A percentile compares a stretch with the other conserved stretches of the same genome.
Evolutionary conservation across 2,888 invertebrate genomes (phyloP).

Genomic region (Temnothorax ravouxi): DNA sequence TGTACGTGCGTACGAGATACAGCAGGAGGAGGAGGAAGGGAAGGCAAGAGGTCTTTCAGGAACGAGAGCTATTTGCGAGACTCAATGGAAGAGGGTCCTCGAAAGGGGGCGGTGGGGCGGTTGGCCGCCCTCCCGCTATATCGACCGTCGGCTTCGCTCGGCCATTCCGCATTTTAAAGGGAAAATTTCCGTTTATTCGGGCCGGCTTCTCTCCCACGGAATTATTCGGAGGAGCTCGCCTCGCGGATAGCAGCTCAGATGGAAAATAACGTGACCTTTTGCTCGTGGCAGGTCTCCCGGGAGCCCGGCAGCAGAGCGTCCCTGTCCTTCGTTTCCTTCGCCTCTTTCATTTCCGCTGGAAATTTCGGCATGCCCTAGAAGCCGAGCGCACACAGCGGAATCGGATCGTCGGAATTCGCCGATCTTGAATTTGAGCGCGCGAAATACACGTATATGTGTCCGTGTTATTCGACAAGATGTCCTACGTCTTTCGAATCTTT

Average conservation of each 20-base stretch:
- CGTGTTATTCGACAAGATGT: slow-evolving; percentile 24
- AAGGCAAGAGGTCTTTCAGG: slow-evolving; percentile 71
- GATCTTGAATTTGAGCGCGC: slow-evolving; percentile 32
- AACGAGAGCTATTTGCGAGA: slow-evolving; percentile 80
- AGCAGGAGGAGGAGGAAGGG: slow-evolving; percentile 20
- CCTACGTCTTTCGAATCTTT: neutral
- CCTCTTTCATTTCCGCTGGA: slow-evolving; percentile 60
- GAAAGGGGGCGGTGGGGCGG: slow-evolving; percentile 54
- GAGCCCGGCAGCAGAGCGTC: slow-evolving; percentile 49
- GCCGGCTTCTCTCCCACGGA: slow-evolving; percentile 77
- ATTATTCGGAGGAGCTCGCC: slow-evolving; percentile 82
- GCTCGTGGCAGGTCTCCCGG: slow-evolving; percentile 83
- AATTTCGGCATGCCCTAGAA: slow-evolving; percentile 57
- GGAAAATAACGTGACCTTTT: slow-evolving; percentile 86
- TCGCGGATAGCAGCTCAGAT: slow-evolving; percentile 83
- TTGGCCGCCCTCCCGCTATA: slow-evolving; percentile 67
- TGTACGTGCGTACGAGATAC: slow-evolving; percentile 54
- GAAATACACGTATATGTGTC: slow-evolving; percentile 13
- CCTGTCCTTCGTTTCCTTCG: slow-evolving; percentile 31
- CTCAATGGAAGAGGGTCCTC: slow-evolving; percentile 81
- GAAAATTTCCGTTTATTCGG: slow-evolving; percentile 85
- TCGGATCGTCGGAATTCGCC: slow-evolving; percentile 41
- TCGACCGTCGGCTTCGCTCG: slow-evolving; percentile 79
- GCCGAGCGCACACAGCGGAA: slow-evolving; percentile 26
- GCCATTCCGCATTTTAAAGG: slow-evolving; percentile 85